A percentile compares a stretch with the other conserved stretches of the same genome.
Conservation (phyloP, 1,140 invertebrate species). For the Antheraea pernyi region DNA sequence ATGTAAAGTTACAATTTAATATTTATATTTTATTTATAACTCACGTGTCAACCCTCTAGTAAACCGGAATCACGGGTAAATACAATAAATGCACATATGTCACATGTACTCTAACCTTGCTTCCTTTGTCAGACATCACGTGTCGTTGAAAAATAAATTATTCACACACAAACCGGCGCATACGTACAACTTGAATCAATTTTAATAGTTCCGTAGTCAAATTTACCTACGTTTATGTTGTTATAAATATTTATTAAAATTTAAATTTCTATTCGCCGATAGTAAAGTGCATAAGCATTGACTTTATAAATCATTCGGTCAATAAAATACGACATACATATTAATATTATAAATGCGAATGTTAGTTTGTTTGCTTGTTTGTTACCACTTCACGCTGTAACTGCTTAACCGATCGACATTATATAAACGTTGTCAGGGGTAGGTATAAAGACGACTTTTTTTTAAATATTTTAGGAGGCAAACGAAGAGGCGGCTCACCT, state of each 20-base stretch:
- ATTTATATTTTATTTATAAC: not conserved
- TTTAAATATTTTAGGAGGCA: too few relatives aligned
- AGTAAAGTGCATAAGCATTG: not conserved
- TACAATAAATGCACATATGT: constrained; percentile 24
- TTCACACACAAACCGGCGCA: constrained; percentile 10
- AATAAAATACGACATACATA: not conserved
- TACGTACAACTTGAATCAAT: not conserved
- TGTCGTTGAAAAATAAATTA: constrained; percentile 21
- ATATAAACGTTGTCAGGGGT: too few relatives aligned
- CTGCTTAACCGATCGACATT: too few relatives aligned
- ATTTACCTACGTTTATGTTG: not conserved
- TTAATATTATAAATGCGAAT: too few relatives aligned
- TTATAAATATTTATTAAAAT: not conserved
- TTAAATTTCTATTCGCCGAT: not conserved
- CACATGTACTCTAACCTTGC: constrained; percentile 26
- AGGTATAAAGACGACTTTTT: too few relatives aligned
- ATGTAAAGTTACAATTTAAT: not conserved
- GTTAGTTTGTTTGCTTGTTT: too few relatives aligned
- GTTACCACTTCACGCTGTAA: too few relatives aligned
- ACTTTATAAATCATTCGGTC: not conserved
- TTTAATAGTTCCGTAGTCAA: not conserved
- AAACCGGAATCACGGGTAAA: constrained; percentile 40
- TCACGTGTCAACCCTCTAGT: not conserved
- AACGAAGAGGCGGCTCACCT: too few relatives aligned
- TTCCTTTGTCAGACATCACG: constrained; percentile 34